Base-by-base conservation (phyloP, 2,888 invertebrate species). In the Tenthredo livida region DNA sequence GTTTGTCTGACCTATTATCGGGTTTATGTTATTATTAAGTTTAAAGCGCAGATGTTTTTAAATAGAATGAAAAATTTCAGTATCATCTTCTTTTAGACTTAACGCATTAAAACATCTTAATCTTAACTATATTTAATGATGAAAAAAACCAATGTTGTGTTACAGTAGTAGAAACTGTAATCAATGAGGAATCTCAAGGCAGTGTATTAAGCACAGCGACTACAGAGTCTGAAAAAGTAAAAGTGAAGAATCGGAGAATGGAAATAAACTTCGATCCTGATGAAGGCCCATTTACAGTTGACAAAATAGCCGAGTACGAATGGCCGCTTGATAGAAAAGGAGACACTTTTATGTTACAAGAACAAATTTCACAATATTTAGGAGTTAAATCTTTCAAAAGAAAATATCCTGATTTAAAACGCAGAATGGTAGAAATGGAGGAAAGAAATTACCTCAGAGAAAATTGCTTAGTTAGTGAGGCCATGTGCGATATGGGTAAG, bases 321-420 rank as follows among this genome's bases (percentile, higher is more conserved):
- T 99, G 99, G 99, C 98, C 98, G 7, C 95, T 95, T 47, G 95
- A 91, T 86, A 88, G 88, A 92, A 95, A 93, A 88, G 96, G 96
- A 78, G 97, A 98, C 90, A 97, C 97, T 80, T 98, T 96, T 94
- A 98, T 99, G 97, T 96, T 99, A 85, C 98, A 99, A 93, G 99
- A 99, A 93, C 99, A 97, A 93, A 97, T 99, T 86, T 98, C 98
- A 0, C 97, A 98, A 92, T 99, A 97, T 94, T 95, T 99, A 86
- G 97, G 97, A 61, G 97, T 99, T 50, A 99, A 98, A 92, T 98
- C 99, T 85, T 99, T 99, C 93, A 99, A 99, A 93, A 95, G 99
- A 87, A 98, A 99, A 92, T 98, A 98, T 94, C 97, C 98, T n/a
- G 98, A 98, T 93, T 93, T 98, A 84, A 96, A 96, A 88, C 95